These are phyloP conservation scores for Doryteuthis pealeii DNA, from an alignment of 1,140 invertebrate species.

Conservation along the genomic window DNA sequence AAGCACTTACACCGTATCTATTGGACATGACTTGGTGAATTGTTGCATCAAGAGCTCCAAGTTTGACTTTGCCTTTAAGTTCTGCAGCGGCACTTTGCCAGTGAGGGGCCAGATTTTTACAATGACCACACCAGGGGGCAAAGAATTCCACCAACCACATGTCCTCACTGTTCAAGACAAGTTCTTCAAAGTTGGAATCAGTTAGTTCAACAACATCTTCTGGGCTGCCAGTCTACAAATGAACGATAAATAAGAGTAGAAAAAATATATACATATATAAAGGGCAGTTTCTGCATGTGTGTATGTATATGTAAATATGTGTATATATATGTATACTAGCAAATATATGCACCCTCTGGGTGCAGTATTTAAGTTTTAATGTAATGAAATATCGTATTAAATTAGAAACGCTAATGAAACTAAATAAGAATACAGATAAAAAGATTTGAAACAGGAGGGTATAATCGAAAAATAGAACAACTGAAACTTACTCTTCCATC, in stretches of 20 bases:
- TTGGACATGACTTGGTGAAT: conserved; percentile 76
- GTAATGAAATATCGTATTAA: too few species aligned
- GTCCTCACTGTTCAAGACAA: conserved; percentile 87
- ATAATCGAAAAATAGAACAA: too few species aligned
- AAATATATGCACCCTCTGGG: too few species aligned
- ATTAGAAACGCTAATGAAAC: too few species aligned
- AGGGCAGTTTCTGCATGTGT: too few species aligned
- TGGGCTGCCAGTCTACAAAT: conserved; percentile 55
- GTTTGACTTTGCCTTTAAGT: conserved; percentile 89
- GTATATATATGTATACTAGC: too few species aligned
- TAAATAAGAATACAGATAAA: too few species aligned
- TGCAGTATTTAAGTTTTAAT: too few species aligned
- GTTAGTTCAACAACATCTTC: conserved; percentile 90
- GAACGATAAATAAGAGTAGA: neutral
- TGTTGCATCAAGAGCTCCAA: conserved; percentile 96
- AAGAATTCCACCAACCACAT: conserved; percentile 97
- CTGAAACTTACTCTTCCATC: too few species aligned
- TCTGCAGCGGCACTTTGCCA: conserved; percentile 92
- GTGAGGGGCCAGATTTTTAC: conserved; percentile 92
- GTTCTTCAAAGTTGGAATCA: conserved; percentile 89
- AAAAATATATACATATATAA: too few species aligned
- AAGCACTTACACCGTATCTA: conserved; percentile 60
- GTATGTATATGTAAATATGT: too few species aligned
- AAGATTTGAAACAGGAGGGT: too few species aligned
- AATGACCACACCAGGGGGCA: conserved; percentile 80